Evolutionary conservation across 2,797 vertebrate species (phyloP), one percentile per base, ranked within the genome.

Genomic region (Microchirus variegatus): DNA sequence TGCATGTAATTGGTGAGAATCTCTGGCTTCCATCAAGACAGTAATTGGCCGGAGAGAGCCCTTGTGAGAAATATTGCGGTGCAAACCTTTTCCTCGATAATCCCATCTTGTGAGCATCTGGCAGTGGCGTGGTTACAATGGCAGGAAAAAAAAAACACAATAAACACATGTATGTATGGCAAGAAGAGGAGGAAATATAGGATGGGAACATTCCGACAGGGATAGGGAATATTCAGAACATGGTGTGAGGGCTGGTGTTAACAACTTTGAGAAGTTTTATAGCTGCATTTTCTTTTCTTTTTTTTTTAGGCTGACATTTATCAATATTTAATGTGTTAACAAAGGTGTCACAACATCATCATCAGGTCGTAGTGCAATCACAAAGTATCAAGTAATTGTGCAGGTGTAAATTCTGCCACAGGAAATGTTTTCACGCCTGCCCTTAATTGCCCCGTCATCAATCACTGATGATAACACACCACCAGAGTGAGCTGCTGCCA

Each of bases 21-120:
- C 89, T 91, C 89, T 90, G 90, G 90, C 79, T 90, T 92, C 89
- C 86, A 89, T 86, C 85, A 86, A 84, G 85, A 85, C 83, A 86
- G 71, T 86, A 91, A 89, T 91, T 89, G 89, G 80, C 75, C 80
- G 81, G 78, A 90, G 87, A 91, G 82, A 89, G 86, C 85, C 82
- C 84, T 84, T 80, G 84, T 87, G 86, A 92, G 85, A 90, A 87
- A 88, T 88, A 89, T 89, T 89, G 89, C 83, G 85, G 75, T 52
- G 73, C 84, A 87, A 87, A 90, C 85, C 80, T 88, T 91, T 89
- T 88, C 84, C 88, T 78, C 48, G 71, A 89, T 91, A 89, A 91
- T 90, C 87, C 90, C 84, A 88, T 91, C 75, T 86, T 90, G 83
- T 81, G 80, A 89, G 87, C 82, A 88, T 90, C 88, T 90, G 89